Percentiles rank a stretch among this genome's conserved stretches.
Evolutionary conservation across 2,797 vertebrate species (phyloP).

Genomic region (Ataeniobius toweri): DNA sequence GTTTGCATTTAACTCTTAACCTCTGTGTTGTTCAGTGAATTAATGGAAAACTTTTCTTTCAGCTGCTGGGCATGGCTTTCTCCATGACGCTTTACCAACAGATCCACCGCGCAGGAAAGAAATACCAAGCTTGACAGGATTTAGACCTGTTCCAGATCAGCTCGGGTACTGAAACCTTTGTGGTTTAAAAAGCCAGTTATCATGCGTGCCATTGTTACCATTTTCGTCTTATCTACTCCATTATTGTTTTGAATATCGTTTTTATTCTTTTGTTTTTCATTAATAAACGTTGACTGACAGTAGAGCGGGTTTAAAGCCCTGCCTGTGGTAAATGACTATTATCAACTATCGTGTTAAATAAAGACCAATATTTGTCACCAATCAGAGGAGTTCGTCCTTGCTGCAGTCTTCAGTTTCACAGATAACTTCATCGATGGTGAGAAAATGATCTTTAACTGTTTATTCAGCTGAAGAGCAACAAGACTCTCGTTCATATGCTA

Average conservation of each 20-base stretch:
- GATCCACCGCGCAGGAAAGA: constrained; percentile 95
- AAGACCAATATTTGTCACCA: constrained; percentile 30
- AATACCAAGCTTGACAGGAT: constrained; percentile 88
- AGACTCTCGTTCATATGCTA: too few relatives aligned
- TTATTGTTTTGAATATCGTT: constrained; percentile 52
- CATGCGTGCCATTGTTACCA: constrained; percentile 15
- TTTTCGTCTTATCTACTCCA: constrained; percentile 20
- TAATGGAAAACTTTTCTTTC: constrained; percentile 26
- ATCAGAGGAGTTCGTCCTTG: background rate
- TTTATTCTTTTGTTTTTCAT: constrained; percentile 4
- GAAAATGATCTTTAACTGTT: background rate
- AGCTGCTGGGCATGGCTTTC: constrained; percentile 99
- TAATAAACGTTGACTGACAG: background rate
- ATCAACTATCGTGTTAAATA: constrained; percentile 60
- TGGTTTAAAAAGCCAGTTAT: constrained; percentile 33
- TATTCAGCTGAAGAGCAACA: constrained; percentile 4
- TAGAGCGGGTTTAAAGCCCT: constrained; percentile 7
- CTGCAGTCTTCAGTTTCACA: too few relatives aligned
- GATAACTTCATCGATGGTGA: background rate
- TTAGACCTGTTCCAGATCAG: background rate
- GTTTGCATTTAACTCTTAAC: too few relatives aligned
- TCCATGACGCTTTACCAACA: constrained; percentile 99
- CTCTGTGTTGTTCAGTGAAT: background rate
- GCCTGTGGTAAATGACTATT: constrained; percentile 38
- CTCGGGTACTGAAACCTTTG: constrained; percentile 10